A percentile compares a stretch with the other conserved stretches of the same genome.
These are phyloP conservation scores for Eleutherodactylus coqui DNA, from an alignment of 2,797 vertebrate species.

Conservation along the genomic window DNA sequence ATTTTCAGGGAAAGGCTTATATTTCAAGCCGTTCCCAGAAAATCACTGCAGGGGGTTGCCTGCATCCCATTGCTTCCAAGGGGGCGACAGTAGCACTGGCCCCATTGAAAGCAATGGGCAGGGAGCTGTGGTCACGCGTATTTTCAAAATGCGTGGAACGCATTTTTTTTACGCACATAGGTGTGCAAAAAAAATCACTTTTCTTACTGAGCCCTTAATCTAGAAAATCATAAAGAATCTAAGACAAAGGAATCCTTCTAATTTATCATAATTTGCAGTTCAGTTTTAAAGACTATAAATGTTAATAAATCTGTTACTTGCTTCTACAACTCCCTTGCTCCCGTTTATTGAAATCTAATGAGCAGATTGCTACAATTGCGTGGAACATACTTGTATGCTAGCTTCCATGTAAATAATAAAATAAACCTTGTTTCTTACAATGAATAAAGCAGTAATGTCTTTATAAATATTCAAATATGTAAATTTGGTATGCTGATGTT, in stretches of 20 bases:
- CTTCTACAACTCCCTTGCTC: background rate
- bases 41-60: no score
- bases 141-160: no score
- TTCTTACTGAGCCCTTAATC: no score
- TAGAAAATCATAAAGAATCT: background rate
- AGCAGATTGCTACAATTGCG: background rate
- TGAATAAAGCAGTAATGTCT: background rate
- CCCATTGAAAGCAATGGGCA: no score
- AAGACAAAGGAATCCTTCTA: background rate
- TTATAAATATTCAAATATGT: constrained; percentile 50
- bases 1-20: no score
- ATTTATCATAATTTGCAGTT: background rate
- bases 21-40: no score
- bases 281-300: background rate
- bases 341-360: background rate
- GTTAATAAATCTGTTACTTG: background rate
- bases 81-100: no score
- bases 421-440: constrained; percentile 29
- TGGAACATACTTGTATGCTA: background rate
- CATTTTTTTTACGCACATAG: no score
- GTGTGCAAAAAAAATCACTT: no score
- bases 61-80: no score
- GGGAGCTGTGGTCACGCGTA: no score
- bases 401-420: constrained; percentile 2
- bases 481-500: constrained; percentile 45